Percentiles rank a stretch among this genome's conserved stretches.
Conservation (phyloP, 2,888 invertebrate species). For the Proisotoma minuta region DNA sequence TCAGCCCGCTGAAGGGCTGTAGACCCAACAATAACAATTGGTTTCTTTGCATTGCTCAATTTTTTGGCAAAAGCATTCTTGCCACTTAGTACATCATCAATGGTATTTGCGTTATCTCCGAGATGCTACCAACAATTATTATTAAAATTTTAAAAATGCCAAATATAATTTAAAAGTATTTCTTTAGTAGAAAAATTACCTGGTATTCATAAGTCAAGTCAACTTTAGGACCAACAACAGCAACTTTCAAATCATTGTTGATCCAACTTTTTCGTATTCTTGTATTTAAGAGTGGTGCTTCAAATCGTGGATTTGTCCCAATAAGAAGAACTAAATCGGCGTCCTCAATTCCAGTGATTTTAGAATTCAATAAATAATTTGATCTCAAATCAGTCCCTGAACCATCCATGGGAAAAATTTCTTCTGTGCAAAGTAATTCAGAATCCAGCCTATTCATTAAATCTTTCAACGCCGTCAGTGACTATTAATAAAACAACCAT, state of each 20-base stretch:
- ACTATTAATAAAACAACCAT: slow-evolving; percentile 48
- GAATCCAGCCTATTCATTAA: slow-evolving; percentile 79
- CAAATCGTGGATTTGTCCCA: slow-evolving; percentile 95
- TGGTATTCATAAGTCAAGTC: slow-evolving; percentile 90
- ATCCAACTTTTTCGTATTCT: slow-evolving; percentile 90
- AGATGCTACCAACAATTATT: slow-evolving; percentile 61
- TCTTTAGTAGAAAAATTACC: slow-evolving; percentile 51
- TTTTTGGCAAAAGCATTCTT: slow-evolving; percentile 65
- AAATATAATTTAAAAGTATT: not conserved
- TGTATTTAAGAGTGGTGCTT: slow-evolving; percentile 93
- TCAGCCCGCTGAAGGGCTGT: slow-evolving; percentile 73
- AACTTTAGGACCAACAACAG: slow-evolving; percentile 80
- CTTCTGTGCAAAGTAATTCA: slow-evolving; percentile 84
- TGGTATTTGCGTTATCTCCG: slow-evolving; percentile 69
- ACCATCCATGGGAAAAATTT: slow-evolving; percentile 75
- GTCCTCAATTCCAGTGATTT: slow-evolving; percentile 84
- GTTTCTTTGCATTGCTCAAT: slow-evolving; percentile 73
- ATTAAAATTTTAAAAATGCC: slow-evolving; percentile 4
- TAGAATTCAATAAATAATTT: slow-evolving; percentile 86
- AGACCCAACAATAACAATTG: slow-evolving; percentile 86
- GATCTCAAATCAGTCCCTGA: slow-evolving; percentile 82
- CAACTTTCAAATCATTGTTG: slow-evolving; percentile 84
- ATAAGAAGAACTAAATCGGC: slow-evolving; percentile 87
- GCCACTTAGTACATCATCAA: slow-evolving; percentile 70
- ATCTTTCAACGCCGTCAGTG: slow-evolving; percentile 87